Percentiles rank a stretch among this genome's conserved stretches.
Evolutionary conservation across 2,113 vertebrate species (phyloP).

Genomic region (Leptodactylus fuscus): DNA sequence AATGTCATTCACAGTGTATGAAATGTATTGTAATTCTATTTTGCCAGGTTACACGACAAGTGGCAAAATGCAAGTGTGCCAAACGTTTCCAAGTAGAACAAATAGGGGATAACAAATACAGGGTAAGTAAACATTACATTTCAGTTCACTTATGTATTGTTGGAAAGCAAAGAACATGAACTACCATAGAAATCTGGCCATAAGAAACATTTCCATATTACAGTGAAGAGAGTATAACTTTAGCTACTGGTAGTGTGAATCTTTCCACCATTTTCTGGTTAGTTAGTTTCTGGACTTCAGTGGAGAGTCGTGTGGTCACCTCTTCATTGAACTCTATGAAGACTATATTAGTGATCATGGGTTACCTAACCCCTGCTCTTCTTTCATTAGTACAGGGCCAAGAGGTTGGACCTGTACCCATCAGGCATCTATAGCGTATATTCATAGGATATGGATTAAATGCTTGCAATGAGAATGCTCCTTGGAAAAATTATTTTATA

Average conservation of each 20-base stretch:
- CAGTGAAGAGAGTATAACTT: not conserved
- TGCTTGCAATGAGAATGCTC: no score
- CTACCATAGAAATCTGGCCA: not conserved
- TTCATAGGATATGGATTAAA: no score
- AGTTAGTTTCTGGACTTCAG: no score
- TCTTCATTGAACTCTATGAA: not conserved
- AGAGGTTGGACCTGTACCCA: not conserved
- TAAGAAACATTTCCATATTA: not conserved
- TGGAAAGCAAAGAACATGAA: no score
- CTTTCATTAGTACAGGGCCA: no score
- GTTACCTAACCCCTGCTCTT: no score
- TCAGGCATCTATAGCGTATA: no score
- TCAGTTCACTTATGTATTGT: no score
- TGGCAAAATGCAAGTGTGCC: slow-evolving; percentile 98
- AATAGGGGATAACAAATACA: slow-evolving; percentile 98
- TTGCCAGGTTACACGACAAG: slow-evolving; percentile 92
- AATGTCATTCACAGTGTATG: no score
- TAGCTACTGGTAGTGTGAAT: not conserved
- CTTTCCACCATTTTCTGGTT: no score
- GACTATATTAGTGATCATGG: not conserved
- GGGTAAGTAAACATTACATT: slow-evolving; percentile 79
- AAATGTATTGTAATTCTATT: no score
- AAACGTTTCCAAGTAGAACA: slow-evolving; percentile 99
- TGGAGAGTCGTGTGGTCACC: not conserved
- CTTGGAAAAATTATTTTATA: no score